A percentile compares a stretch with the other conserved stretches of the same genome.
Evolutionary conservation across 2,113 vertebrate genomes (phyloP).

Genomic region (Choloepus hoffmanni): DNA sequence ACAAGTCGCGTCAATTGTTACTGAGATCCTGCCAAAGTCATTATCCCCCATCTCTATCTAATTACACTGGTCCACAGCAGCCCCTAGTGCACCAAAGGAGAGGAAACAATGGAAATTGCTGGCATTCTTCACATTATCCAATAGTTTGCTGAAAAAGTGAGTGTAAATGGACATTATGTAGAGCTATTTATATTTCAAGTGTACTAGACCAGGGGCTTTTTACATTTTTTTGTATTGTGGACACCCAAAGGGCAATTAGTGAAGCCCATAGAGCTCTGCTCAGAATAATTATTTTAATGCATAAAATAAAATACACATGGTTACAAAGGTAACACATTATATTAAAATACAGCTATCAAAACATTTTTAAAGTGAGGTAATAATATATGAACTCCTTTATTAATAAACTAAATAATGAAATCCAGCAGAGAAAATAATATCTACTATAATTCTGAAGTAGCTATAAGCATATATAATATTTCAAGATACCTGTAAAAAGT

Average conservation of each 20-base stretch:
- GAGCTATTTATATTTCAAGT: neutral
- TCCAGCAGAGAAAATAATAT: neutral
- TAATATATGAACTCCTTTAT: neutral
- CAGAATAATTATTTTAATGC: neutral
- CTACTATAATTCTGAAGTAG: neutral
- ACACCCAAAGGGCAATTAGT: neutral
- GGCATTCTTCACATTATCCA: neutral
- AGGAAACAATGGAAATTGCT: neutral
- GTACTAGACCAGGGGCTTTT: neutral
- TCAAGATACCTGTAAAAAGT: neutral
- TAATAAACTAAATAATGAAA: neutral
- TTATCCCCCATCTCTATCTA: neutral
- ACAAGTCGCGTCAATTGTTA: neutral
- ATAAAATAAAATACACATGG: neutral
- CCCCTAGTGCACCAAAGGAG: neutral
- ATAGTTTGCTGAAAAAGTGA: neutral
- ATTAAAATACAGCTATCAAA: neutral
- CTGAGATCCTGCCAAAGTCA: neutral
- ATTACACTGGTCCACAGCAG: neutral
- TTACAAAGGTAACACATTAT: neutral
- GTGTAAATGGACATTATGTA: neutral
- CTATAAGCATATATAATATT: neutral
- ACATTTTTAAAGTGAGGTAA: neutral
- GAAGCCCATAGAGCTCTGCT: neutral
- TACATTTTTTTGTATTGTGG: neutral